Conservation (phyloP, 2,888 invertebrate genomes). For the Cryptocephalus moraei region DNA sequence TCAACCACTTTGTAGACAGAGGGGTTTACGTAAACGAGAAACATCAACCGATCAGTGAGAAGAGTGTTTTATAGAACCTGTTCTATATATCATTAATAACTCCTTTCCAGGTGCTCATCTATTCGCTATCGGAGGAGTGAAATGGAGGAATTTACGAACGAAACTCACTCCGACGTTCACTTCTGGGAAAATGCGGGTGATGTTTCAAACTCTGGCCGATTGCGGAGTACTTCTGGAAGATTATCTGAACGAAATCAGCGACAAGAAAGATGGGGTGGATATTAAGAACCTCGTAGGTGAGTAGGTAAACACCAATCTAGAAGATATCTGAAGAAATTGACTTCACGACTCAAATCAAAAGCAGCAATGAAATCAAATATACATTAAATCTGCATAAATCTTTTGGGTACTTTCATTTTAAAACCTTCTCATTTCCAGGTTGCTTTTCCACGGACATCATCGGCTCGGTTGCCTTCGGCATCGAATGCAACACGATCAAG, state of each 20-base stretch:
- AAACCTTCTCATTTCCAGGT: constrained; percentile 5
- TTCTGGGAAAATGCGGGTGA: constrained; percentile 51
- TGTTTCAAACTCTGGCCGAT: constrained; percentile 48
- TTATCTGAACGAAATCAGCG: constrained; percentile 3
- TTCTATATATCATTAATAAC: not conserved
- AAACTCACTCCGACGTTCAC: constrained; percentile 51
- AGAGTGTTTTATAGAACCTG: not conserved
- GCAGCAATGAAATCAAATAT: too few relatives aligned
- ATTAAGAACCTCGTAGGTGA: constrained; percentile 9
- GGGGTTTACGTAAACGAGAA: constrained; percentile 2
- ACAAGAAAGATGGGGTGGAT: constrained; percentile 6
- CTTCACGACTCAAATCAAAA: too few relatives aligned
- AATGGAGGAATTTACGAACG: constrained; percentile 14
- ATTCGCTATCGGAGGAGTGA: constrained; percentile 12
- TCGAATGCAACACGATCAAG: constrained; percentile 45
- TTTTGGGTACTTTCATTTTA: too few relatives aligned
- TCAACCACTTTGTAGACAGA: constrained; percentile 34
- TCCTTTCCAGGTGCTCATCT: constrained; percentile 27
- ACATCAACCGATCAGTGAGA: constrained; percentile 3
- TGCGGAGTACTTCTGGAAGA: constrained; percentile 28
- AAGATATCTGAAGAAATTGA: too few relatives aligned
- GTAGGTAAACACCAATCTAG: too few relatives aligned
- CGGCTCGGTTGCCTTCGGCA: constrained; percentile 45
- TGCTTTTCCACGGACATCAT: constrained; percentile 14
- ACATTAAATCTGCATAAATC: too few relatives aligned